Evolutionary conservation across 2,888 invertebrate species (phyloP), one percentile per base, ranked within the genome.

Genomic region (Proisotoma minuta): DNA sequence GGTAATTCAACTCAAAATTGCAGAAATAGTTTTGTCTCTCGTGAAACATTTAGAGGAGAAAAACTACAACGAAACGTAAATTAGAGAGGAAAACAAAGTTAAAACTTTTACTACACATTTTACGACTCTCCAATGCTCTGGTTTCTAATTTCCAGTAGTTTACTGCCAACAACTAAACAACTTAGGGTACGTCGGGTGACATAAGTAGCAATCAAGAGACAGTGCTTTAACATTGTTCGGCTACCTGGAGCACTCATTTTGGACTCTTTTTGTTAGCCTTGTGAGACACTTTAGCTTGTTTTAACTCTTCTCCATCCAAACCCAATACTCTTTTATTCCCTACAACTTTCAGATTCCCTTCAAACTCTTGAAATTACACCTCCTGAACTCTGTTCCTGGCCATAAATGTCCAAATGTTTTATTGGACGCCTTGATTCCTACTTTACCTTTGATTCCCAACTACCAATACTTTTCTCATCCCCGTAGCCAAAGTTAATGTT

Each of bases 331-430:
- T n/a, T n/a, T n/a, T n/a, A n/a, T n/a, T n/a, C n/a, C n/a, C n/a
- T 52, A 52, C 52, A 27, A 28, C 28, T 28, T 29, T 52, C 52
- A 12, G 52, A 52, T n/a, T n/a, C n/a, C n/a, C n/a, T n/a, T n/a
- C n/a, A n/a, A n/a, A n/a, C n/a, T n/a, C n/a, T n/a, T n/a, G n/a
- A n/a, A n/a, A n/a, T n/a, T n/a, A 52, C 52, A 52, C 24, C 24
- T 29, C 24, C 52, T 29, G 29, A 52, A 29, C 52, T 27, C 57
- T 52, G 60, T 53, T 47, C 26, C 26, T 34, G 51, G 51, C 65
- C 59, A 65, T 65, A 59, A 65, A 59, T 59, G 65, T 65, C 62
- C 57, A 59, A 50, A 53, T 65, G 61, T 56, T 62, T 65, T 65
- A 65, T 65, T 62, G 27, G 56, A 51, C 60, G 60, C 48, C 60